Base-by-base conservation (phyloP, 2,888 invertebrate genomes). In the Phaonia tiefii region DNA sequence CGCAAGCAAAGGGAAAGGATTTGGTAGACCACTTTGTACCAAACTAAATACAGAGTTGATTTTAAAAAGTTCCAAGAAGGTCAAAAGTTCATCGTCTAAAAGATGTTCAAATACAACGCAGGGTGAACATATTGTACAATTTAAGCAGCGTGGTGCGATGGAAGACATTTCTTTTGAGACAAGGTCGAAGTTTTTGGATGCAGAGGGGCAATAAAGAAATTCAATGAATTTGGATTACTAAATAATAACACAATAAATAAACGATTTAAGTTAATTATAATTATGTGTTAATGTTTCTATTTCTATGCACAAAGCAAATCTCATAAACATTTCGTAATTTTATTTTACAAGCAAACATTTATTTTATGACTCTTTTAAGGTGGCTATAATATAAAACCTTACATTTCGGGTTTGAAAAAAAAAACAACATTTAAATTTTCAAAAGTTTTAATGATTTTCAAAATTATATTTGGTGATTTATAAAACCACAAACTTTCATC, bases 401-500 rank as follows among this genome's bases (percentile, higher is more conserved):
- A 5, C 3, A 31, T 31, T 31, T 31, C 31, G 3, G n/a, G n/a
- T n/a, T n/a, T n/a, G n/a, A n/a, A n/a, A 31, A 31, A 31, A 31
- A 31, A 31, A 31, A 31, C 8, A 5, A 8, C 8, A 31, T 31
- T 31, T 31, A 3, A 31, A 31, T 31, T 3, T 31, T 31, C 3
- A 5, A 31, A 31, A 31, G 8, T 8, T 5, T 8, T 31, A 31
- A 5, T 31, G 3, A 25, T 54, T 54, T 22, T 8, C 31, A 13
- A 49, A 49, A 49, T 22, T 25, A 25, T 54, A n/a, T n/a, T n/a
- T 44, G 2, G 11, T 54, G 37, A 0, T n/a, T n/a, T n/a, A n/a
- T n/a, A 60, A 17, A 56, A 49, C 42, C 17, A 22, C 56, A 49
- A 58, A 79, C 74, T 75, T 75, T 75, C 75, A 79, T 79, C 70